phyloP scores from a whole-genome alignment of 2,888 invertebrate species.

The Stomorhina lunata region DNA sequence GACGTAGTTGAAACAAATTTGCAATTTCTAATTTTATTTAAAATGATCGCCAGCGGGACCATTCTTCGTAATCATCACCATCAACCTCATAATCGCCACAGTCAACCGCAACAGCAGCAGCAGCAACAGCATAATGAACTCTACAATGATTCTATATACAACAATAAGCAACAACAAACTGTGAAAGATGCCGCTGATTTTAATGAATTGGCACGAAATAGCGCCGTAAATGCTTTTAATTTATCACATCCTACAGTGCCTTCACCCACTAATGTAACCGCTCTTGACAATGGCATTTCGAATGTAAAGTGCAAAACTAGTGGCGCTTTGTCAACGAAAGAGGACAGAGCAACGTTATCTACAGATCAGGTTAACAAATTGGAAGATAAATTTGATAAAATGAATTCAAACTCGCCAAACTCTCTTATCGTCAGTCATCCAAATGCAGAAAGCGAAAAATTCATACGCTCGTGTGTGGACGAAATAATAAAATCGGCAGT shows the following conservation, averaged over 20 bases:
- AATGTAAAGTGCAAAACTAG: constrained; percentile 49
- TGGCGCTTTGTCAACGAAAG: constrained; percentile 36
- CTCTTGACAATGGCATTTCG: constrained; percentile 45
- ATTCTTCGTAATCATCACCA: constrained; percentile 62
- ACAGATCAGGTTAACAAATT: not conserved
- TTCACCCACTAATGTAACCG: constrained; percentile 57
- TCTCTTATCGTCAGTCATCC: constrained; percentile 82
- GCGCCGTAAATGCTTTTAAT: constrained; percentile 46
- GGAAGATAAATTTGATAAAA: constrained; percentile 26
- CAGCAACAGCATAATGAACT: constrained; percentile 63
- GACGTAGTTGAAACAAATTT: constrained; percentile 30
- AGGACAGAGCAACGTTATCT: constrained; percentile 34
- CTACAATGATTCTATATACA: constrained; percentile 76
- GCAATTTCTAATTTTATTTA: constrained; percentile 51
- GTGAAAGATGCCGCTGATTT: constrained; percentile 40
- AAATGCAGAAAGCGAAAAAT: constrained; percentile 85
- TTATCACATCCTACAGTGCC: constrained; percentile 61
- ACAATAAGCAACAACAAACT: constrained; percentile 68
- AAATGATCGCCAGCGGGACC: constrained; percentile 77
- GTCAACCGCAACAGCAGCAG: not conserved
- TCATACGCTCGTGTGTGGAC: constrained; percentile 86
- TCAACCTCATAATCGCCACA: constrained; percentile 27
- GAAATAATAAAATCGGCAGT: constrained; percentile 87
- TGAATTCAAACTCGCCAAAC: constrained; percentile 27
- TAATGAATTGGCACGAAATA: constrained; percentile 54